Conservation (phyloP, 2,113 vertebrate species). For the Colossoma macropomum region DNA sequence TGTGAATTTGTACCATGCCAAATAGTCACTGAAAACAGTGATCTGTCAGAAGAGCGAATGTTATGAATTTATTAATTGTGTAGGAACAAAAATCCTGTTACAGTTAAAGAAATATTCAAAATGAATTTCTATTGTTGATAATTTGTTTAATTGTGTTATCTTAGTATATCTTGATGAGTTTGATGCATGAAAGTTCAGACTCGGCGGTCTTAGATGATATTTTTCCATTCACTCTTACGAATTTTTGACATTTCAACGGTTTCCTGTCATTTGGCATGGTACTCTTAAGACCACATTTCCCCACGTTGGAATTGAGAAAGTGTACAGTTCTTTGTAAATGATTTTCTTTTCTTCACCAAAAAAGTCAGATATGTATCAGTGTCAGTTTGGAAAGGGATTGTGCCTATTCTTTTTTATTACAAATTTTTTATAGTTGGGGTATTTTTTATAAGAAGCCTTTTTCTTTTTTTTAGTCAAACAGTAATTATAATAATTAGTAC, state of each 20-base stretch:
- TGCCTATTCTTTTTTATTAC: background rate
- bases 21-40: background rate
- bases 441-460: background rate
- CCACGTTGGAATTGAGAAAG: background rate
- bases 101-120: background rate
- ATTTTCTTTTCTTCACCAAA: background rate
- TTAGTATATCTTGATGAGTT: background rate
- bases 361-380: background rate
- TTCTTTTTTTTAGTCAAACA: background rate
- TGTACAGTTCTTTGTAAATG: slow-evolving; percentile 27
- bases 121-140: background rate
- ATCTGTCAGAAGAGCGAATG: background rate
- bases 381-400: background rate
- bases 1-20: slow-evolving; percentile 28
- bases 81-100: background rate
- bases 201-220: background rate
- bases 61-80: background rate
- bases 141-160: background rate
- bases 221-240: background rate
- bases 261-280: background rate
- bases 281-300: background rate
- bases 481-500: background rate
- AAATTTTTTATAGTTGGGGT: slow-evolving; percentile 6
- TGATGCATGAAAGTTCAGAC: too few species aligned
- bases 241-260: background rate